A percentile compares a stretch with the other conserved stretches of the same genome.
Conservation (phyloP, 1,140 invertebrate species). For the Maconellicoccus hirsutus region DNA sequence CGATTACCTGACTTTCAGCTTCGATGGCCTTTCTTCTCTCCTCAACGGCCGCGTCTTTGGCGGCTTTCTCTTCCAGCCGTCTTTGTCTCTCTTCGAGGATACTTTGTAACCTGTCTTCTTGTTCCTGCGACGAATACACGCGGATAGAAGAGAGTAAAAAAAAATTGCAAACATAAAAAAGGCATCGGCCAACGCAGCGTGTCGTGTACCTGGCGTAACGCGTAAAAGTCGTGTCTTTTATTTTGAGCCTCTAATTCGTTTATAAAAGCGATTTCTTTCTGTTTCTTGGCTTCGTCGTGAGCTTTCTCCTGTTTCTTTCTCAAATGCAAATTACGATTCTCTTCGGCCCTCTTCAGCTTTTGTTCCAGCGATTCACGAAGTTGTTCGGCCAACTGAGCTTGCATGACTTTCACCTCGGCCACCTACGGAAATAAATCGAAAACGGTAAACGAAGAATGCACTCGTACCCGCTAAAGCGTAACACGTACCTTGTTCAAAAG, state of each 20-base stretch:
- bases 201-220: slow-evolving; percentile 49
- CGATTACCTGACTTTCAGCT: slow-evolving; percentile 51
- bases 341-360: slow-evolving; percentile 77
- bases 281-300: slow-evolving; percentile 93
- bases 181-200: background rate
- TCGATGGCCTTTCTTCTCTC: slow-evolving; percentile 74
- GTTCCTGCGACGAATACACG: slow-evolving; percentile 23
- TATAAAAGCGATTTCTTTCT: slow-evolving; percentile 95
- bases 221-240: slow-evolving; percentile 77
- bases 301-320: slow-evolving; percentile 82
- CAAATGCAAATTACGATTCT: slow-evolving; percentile 71
- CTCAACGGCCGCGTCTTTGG: slow-evolving; percentile 87
- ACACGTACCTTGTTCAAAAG: slow-evolving; percentile 62
- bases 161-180: background rate
- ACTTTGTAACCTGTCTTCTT: slow-evolving; percentile 49
- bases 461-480: background rate
- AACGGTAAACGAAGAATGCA: background rate
- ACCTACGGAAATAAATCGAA: slow-evolving; percentile 39
- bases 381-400: slow-evolving; percentile 73
- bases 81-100: slow-evolving; percentile 57
- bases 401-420: slow-evolving; percentile 79
- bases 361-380: slow-evolving; percentile 70
- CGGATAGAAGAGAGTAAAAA: background rate
- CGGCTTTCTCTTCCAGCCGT: slow-evolving; percentile 78
- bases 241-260: slow-evolving; percentile 93